Percentiles rank a stretch among this genome's conserved stretches.
Conservation (phyloP, 2,888 invertebrate genomes). For the Mystacides longicornis region DNA sequence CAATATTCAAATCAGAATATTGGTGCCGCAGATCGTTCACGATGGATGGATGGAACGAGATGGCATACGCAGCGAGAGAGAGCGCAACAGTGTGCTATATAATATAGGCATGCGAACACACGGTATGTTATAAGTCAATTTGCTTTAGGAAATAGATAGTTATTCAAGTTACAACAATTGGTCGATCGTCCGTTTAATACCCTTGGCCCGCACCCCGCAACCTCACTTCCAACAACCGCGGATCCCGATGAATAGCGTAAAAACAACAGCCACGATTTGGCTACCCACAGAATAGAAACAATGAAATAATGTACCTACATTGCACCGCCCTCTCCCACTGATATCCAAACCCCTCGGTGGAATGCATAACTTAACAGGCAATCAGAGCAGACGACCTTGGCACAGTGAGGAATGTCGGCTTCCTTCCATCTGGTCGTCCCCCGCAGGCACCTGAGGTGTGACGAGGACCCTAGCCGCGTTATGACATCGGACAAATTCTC, state of each 20-base stretch:
- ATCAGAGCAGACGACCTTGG: background rate
- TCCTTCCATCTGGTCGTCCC: conserved; percentile 2
- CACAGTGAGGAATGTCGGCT: background rate
- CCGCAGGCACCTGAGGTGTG: background rate
- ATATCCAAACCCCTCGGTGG: background rate
- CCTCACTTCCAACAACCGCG: background rate
- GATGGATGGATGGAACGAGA: background rate
- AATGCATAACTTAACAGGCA: background rate
- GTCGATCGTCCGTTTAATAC: conserved; percentile 21
- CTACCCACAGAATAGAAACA: too few relatives aligned
- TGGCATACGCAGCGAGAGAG: conserved; percentile 1
- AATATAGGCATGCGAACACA: background rate
- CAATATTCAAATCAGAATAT: too few relatives aligned
- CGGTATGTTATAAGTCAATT: conserved; percentile 25
- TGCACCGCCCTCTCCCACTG: background rate
- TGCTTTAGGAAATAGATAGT: conserved; percentile 26
- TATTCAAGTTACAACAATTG: conserved; percentile 26
- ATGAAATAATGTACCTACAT: too few relatives aligned
- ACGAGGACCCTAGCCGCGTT: background rate
- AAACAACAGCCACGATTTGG: background rate
- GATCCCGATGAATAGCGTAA: background rate
- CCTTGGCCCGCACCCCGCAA: conserved; percentile 8
- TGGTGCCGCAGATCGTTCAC: background rate
- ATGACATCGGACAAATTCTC: background rate
- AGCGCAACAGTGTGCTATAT: conserved; percentile 5